Percentiles rank a stretch among this genome's conserved stretches.
Evolutionary conservation across 2,113 vertebrate species (phyloP).

Genomic region (Bufo gargarizans): DNA sequence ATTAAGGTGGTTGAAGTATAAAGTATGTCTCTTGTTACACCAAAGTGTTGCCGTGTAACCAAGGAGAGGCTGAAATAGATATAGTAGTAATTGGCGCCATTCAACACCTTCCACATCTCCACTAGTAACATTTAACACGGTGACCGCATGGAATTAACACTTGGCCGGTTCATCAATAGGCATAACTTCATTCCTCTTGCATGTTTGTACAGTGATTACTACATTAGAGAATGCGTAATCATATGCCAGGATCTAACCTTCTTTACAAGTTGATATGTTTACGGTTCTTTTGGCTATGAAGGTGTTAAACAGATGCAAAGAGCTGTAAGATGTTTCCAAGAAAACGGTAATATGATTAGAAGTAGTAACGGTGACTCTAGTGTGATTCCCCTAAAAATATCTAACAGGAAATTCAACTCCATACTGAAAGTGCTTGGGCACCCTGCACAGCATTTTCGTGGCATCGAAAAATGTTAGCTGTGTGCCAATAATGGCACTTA

Average conservation of each 20-base stretch:
- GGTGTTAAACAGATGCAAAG: conserved; percentile 46
- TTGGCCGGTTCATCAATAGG: conserved; percentile 39
- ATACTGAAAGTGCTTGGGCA: conserved; percentile 35
- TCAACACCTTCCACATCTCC: conserved; percentile 45
- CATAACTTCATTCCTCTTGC: conserved; percentile 38
- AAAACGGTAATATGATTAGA: conserved; percentile 54
- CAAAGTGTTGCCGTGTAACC: conserved; percentile 22
- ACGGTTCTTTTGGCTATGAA: conserved; percentile 42
- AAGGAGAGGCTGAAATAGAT: conserved; percentile 30
- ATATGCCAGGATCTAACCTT: conserved; percentile 25
- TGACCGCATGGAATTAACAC: conserved; percentile 52
- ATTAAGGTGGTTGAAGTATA: conserved; percentile 35
- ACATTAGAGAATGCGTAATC: conserved; percentile 29
- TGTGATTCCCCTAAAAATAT: conserved; percentile 57
- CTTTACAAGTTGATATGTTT: conserved; percentile 43
- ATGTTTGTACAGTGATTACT: conserved; percentile 45
- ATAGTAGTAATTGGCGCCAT: conserved; percentile 52
- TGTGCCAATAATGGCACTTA: conserved; percentile 17
- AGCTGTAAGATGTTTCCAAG: conserved; percentile 50
- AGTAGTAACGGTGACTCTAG: conserved; percentile 35
- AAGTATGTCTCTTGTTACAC: conserved; percentile 30
- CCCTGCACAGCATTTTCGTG: conserved; percentile 32
- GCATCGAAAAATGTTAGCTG: conserved; percentile 26
- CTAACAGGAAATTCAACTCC: conserved; percentile 55
- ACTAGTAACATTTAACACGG: conserved; percentile 52